These are phyloP conservation scores for Nyctibius bracteatus DNA, from an alignment of 2,113 vertebrate species.

Conservation along the genomic window DNA sequence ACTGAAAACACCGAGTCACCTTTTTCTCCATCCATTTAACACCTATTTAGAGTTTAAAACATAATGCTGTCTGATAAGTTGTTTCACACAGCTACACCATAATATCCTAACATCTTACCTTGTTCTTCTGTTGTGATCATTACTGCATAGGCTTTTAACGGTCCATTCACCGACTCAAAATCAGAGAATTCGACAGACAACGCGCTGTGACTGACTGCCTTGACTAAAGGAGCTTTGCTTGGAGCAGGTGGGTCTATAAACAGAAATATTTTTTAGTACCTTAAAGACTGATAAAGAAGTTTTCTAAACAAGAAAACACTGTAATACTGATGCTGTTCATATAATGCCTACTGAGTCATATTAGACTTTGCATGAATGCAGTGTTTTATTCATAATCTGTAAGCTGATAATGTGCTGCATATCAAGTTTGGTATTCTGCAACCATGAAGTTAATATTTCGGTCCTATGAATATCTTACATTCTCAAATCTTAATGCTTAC, in stretches of 20 bases:
- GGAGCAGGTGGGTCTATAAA: constrained; percentile 74
- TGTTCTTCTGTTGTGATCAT: constrained; percentile 68
- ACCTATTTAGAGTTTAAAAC: not conserved
- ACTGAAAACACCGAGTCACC: not conserved
- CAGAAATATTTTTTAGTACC: not conserved
- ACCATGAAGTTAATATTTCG: not conserved
- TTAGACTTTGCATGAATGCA: not conserved
- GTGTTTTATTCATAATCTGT: not conserved
- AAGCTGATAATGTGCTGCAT: not conserved
- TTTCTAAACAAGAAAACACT: not conserved
- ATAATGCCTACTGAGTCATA: not conserved
- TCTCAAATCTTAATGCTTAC: constrained; percentile 62
- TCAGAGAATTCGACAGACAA: constrained; percentile 65
- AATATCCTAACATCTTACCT: constrained; percentile 48
- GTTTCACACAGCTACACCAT: not conserved
- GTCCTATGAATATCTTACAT: not conserved
- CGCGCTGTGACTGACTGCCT: constrained; percentile 47
- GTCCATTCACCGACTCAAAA: constrained; percentile 74
- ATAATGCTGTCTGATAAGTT: not conserved
- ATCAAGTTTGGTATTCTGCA: not conserved
- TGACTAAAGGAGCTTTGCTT: not conserved
- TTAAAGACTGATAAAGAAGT: not conserved
- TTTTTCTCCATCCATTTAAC: not conserved
- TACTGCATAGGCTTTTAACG: constrained; percentile 78
- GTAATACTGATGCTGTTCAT: not conserved